Base-by-base conservation (phyloP, 2,888 invertebrate genomes). In the Ceratothoa steindachneri region DNA sequence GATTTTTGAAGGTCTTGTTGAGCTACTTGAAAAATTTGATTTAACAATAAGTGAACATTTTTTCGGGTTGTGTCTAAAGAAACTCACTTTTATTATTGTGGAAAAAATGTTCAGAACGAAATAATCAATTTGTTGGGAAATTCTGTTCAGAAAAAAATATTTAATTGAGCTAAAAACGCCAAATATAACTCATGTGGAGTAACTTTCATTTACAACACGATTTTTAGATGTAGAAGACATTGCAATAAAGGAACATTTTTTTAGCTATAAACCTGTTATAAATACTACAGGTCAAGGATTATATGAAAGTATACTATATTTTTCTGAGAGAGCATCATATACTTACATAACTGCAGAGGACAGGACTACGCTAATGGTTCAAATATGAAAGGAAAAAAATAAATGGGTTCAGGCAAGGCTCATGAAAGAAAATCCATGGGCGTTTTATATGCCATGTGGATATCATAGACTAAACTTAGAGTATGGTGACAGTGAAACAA, bases 171-270 rank as follows among this genome's bases (percentile, higher is more conserved):
- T 41, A 41, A 41, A 41, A 9, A 9, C 9, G 60, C 24, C 60
- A 60, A 22, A 60, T 60, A 60, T 22, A 60, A 60, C 9, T 60
- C 60, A 60, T 22, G 60, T 60, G 60, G 24, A n/a, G 9, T 7
- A 28, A 30, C 28, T 29, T 66, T 19, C 66, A 66, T 66, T 66
- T 66, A 66, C 66, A 66, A 66, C 27, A 27, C 12, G 66, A 66
- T 66, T 66, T 66, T 30, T 66, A 66, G 66, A 66, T 66, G 29
- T 66, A 66, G 30, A 66, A 66, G 29, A 66, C 66, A 66, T 66
- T 66, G 5, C 30, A 27, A 66, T 66, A 22, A 66, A 66, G 30
- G 30, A 66, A 66, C 24, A 55, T 55, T 29, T 66, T 66, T 22
- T 29, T 66, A 66, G 27, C 30, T 66, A 66, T 66, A 66, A 66